Base-by-base conservation (phyloP, 1,140 invertebrate species). In the Tenebrio molitor region DNA sequence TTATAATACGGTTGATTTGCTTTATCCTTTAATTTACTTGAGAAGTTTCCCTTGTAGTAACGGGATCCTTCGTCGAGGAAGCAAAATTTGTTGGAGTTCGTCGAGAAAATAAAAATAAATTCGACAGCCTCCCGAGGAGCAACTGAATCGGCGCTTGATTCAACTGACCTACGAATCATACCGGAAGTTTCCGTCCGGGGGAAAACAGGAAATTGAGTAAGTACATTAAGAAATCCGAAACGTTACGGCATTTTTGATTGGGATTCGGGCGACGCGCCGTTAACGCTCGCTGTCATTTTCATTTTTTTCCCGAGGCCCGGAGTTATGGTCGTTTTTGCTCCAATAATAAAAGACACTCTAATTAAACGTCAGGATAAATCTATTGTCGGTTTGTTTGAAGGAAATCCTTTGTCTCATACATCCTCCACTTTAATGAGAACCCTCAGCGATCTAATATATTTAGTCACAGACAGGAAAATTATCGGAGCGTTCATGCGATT, bases 391-490 rank as follows among this genome's bases (percentile, higher is more conserved):
- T 42, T 66, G 36, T 66, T 44, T 66, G 64, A 66, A 41, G 64
- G 64, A 66, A 66, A 44, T 68, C 65, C 65, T 46, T 46, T 68
- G 42, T 68, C 41, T 68, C 44, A 50, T 68, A 68, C 44, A 68
- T 66, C 64, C 64, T 66, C 36, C 50, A 65, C 15, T 41, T 66
- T 66, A 66, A 66, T 66, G 64, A 66, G 64, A 66, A 62, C 50
- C 41, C 53, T 29, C 23, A 50, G 63, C 63, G 44, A 65, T 71
- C 53, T 65, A 71, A 53, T 62, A 71, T 66, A 50, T 66, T 71
- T 71, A 65, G 70, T 71, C 70, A 65, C 62, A 66, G 70, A 71
- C 70, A 71, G 70, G 70, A 71, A 71, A 71, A 71, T 71, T 71
- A 71, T 71, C 62, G 70, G 17, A 71, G 70, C 70, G 70, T 71